These are phyloP conservation scores for Mungos mungo DNA, from an alignment of 2,113 vertebrate genomes.

Conservation along the genomic window DNA sequence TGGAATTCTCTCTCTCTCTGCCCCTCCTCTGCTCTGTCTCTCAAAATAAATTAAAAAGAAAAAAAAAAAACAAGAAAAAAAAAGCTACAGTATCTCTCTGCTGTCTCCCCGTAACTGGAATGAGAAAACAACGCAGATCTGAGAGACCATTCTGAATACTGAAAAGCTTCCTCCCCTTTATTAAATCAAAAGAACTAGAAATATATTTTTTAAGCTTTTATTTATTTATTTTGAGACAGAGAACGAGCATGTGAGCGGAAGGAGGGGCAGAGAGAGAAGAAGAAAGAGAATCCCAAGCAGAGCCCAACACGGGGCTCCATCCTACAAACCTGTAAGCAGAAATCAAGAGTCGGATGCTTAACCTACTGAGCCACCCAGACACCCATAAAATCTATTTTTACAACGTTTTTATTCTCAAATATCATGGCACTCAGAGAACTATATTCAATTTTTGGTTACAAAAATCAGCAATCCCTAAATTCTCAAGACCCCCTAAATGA, in stretches of 20 bases:
- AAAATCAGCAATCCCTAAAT: neutral
- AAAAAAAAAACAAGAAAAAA: neutral
- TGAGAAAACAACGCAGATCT: constrained; percentile 21
- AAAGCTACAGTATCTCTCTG: neutral
- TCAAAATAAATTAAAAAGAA: too few species aligned
- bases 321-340: too few species aligned
- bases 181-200: constrained; percentile 18
- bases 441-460: neutral
- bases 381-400: neutral
- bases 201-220: neutral
- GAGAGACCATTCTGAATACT: constrained; percentile 6
- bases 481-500: neutral
- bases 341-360: too few species aligned
- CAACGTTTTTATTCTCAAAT: constrained; percentile 46
- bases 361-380: too few species aligned
- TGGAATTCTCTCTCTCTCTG: too few species aligned
- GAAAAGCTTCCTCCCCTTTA: neutral
- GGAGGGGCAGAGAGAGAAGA: too few species aligned
- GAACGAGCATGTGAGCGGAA: too few species aligned
- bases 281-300: too few species aligned
- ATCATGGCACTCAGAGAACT: neutral
- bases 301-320: too few species aligned
- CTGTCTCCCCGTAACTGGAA: neutral
- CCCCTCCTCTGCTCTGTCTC: too few species aligned
- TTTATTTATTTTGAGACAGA: too few species aligned